phyloP scores from a whole-genome alignment of 2,113 vertebrate genomes.

The Myiozetetes cayanensis region DNA sequence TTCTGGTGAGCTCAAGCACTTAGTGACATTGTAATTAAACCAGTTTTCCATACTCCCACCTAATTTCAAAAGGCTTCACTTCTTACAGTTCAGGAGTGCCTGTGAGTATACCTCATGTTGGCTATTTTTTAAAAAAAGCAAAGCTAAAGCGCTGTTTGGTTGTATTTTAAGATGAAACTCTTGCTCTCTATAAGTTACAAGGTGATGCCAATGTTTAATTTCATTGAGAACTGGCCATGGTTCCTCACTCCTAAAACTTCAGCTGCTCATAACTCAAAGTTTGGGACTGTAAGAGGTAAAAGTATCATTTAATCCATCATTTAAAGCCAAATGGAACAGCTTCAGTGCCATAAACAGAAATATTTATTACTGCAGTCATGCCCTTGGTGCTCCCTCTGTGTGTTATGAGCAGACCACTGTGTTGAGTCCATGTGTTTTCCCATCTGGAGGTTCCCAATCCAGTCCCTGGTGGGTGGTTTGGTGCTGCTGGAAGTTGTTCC shows the following conservation, averaged over 20 bases:
- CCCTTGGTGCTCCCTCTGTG: not conserved
- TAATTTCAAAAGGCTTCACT: not conserved
- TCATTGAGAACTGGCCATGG: not conserved
- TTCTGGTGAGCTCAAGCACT: not conserved
- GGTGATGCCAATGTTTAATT: not conserved
- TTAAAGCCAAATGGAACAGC: not conserved
- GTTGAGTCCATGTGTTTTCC: not conserved
- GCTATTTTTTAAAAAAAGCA: accelerated
- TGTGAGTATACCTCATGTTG: not conserved
- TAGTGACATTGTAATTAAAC: not conserved
- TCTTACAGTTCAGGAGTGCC: not conserved
- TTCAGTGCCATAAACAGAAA: not conserved
- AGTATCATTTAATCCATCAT: not conserved
- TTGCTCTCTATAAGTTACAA: not conserved
- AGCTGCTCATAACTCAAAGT: not conserved
- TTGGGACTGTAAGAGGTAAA: not conserved
- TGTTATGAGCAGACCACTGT: not conserved
- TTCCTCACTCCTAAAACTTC: not conserved
- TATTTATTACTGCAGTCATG: not conserved
- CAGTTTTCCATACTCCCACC: not conserved
- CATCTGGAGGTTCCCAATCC: not conserved
- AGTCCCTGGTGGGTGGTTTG: not conserved
- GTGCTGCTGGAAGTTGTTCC: not conserved
- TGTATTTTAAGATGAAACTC: not conserved
- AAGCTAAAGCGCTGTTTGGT: not conserved